These are phyloP conservation scores for Burhinus bistriatus DNA, from an alignment of 2,113 vertebrate genomes.

Conservation along the genomic window DNA sequence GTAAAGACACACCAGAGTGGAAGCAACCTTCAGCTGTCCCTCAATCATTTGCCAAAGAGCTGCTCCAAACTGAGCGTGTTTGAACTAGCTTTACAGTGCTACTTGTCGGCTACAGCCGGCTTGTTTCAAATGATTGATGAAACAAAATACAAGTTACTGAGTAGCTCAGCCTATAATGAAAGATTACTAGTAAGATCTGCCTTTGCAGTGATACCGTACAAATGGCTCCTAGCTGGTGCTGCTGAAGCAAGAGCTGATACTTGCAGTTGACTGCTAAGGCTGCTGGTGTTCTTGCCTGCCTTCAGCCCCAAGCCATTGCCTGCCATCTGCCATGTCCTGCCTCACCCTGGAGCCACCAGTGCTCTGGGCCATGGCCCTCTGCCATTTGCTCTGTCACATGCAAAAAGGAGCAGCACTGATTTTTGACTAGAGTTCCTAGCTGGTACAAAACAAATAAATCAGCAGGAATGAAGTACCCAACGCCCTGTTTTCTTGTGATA, in stretches of 20 bases:
- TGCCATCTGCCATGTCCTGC: not conserved
- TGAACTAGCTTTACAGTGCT: not conserved
- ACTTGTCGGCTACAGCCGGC: not conserved
- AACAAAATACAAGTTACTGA: not conserved
- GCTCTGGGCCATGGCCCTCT: not conserved
- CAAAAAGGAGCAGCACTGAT: not conserved
- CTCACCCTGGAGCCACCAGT: fast-evolving
- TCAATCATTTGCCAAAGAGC: not conserved
- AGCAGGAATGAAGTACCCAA: fast-evolving
- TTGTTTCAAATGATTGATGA: not conserved
- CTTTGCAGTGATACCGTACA: not conserved
- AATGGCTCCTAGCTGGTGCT: not conserved
- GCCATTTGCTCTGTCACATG: not conserved
- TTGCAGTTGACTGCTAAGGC: not conserved
- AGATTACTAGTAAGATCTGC: not conserved
- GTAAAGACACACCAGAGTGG: not conserved
- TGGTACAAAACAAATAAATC: not conserved
- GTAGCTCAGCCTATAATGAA: fast-evolving
- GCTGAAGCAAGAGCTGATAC: not conserved
- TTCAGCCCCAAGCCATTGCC: not conserved
- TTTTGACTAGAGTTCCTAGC: not conserved
- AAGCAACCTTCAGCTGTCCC: not conserved
- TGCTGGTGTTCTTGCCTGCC: not conserved
- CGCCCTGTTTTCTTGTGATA: not conserved
- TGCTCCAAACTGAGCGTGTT: not conserved